Base-by-base conservation (phyloP, 2,888 invertebrate genomes). In the Eupithecia exiguata region DNA sequence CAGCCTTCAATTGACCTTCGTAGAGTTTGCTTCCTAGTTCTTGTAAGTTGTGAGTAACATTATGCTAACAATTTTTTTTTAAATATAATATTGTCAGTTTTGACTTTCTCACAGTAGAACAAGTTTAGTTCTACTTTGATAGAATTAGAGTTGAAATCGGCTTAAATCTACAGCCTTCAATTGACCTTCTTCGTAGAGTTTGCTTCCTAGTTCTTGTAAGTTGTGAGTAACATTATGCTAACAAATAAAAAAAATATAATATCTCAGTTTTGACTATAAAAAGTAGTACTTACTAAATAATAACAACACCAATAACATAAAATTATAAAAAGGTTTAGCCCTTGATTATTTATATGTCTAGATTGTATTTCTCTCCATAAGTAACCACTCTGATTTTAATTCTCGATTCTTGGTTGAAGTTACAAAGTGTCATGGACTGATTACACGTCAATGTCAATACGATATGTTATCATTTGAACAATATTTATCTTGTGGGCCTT, bases 1-100 rank as follows among this genome's bases (percentile, higher is more conserved):
- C 49, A 71, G 53, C 68, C 62, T 68, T 68, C 78, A 74, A 78
- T 46, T 76, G 86, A 79, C 90, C 90, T 91, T 90, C 88, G 63
- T 72, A 86, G 81, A 84, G 84, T 83, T 82, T 83, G 82, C 86
- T 89, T 90, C 89, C 88, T 88, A 90, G 88, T 86, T 83, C 75
- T 84, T 83, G 80, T 82, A 81, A 85, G 79, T 78, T 83, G 78
- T 75, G 78, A 21, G 49, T 14, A 21, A 21, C 21, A 53, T n/a
- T 21, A 21, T 53, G 2, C 46, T 46, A 18, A 46, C n/a, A n/a
- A n/a, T n/a, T n/a, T n/a, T n/a, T n/a, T n/a, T n/a, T n/a, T n/a
- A n/a, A n/a, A n/a, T n/a, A n/a, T n/a, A n/a, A n/a, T n/a, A n/a
- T n/a, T n/a, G n/a, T n/a, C n/a, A n/a, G n/a, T n/a, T n/a, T n/a